Evolutionary conservation across 2,888 invertebrate genomes (phyloP), one percentile per base, ranked within the genome.

Genomic region (Lasioglossum leucozonium): DNA sequence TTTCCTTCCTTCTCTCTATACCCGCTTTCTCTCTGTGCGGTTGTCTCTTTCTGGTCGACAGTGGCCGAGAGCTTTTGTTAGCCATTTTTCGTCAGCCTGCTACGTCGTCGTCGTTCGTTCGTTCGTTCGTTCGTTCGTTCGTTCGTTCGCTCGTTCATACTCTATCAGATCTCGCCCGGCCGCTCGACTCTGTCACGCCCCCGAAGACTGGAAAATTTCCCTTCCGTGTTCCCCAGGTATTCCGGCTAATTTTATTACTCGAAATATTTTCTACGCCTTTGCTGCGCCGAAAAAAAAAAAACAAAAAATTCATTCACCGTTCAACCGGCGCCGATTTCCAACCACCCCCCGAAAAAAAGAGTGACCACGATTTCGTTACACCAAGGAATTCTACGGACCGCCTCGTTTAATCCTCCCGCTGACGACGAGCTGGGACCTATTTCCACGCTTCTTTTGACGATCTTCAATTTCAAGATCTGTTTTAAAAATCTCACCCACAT

Each of bases 91-190:
- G 80, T 83, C 85, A 78, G 84, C 72, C 85, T 80, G 34, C 83
- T 40, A 62, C 51, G 51, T 77, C 72, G 58, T 65, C 84, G n/a
- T n/a, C n/a, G 67, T 91, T 91, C 91, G 80, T 34, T 34, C 34
- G 67, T 91, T 91, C 91, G 80, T 75, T 92, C 93, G 67, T 91
- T 91, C 91, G 80, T 34, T 34, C 34, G 67, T 91, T 91, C 91
- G 67, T 91, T 91, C 91, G 80, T 34, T 34, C 34, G 67, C 91
- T 91, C 91, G 80, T 75, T 92, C 93, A 92, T 91, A 92, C 91
- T 72, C 87, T 90, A 85, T 81, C 72, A 81, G 84, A 82, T 81
- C 87, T 81, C 84, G 81, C 62, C 40, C 8, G 74, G 58, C 65
- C 65, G 65, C 65, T 10, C 18, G 34, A 34, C 34, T 65, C 65